Evolutionary conservation across 2,113 vertebrate species (phyloP).

Genomic region (Motacilla tschutschensis): DNA sequence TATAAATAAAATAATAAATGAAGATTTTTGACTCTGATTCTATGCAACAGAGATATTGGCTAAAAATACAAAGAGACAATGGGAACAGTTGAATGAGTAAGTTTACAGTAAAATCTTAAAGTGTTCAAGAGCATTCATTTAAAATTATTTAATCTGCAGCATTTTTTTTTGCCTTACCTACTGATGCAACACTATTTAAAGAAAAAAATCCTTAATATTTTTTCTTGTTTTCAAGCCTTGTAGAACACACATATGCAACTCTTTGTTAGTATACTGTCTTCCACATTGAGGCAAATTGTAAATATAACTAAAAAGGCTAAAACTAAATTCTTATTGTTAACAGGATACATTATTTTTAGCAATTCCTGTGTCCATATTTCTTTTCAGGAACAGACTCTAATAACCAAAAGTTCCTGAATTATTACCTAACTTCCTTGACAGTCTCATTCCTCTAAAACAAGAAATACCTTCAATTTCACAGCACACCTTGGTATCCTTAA

Average conservation of each 20-base stretch:
- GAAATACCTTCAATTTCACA: slow-evolving; percentile 3
- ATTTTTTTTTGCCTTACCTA: slow-evolving; percentile 20
- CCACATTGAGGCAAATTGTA: slow-evolving; percentile 8
- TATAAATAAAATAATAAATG: slow-evolving; percentile 38
- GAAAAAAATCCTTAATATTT: neutral
- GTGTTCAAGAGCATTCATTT: slow-evolving; percentile 29
- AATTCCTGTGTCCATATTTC: slow-evolving; percentile 29
- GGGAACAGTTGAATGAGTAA: slow-evolving; percentile 50
- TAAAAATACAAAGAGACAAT: slow-evolving; percentile 62
- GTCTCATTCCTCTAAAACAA: slow-evolving; percentile 34
- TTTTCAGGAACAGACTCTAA: slow-evolving; percentile 46
- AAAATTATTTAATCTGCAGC: slow-evolving; percentile 34
- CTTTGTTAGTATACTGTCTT: slow-evolving; percentile 37
- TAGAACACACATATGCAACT: slow-evolving; percentile 1
- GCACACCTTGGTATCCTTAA: neutral
- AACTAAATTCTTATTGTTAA: slow-evolving; percentile 38
- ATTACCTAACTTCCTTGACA: slow-evolving; percentile 43
- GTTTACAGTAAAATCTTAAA: slow-evolving; percentile 57
- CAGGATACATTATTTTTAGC: slow-evolving; percentile 49
- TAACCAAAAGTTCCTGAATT: slow-evolving; percentile 45
- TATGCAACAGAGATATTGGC: slow-evolving; percentile 42
- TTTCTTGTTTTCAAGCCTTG: slow-evolving; percentile 7
- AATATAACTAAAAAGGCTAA: neutral
- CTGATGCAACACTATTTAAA: neutral
- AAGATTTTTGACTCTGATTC: neutral